Evolutionary conservation across 1,140 invertebrate genomes (phyloP).

Genomic region (Drosophila pectinifera): DNA sequence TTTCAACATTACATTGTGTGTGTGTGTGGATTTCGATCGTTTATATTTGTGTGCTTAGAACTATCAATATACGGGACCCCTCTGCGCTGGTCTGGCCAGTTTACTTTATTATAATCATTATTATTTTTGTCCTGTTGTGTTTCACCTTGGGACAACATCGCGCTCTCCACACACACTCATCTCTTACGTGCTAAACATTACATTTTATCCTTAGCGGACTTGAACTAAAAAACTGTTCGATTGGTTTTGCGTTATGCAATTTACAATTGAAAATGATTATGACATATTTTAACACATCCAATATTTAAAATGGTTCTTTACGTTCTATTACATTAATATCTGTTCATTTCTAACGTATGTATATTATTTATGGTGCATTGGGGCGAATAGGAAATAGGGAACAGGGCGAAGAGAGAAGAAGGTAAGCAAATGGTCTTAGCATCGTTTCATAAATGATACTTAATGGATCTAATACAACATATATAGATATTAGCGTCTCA

Average conservation of each 20-base stretch:
- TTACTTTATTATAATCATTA: slow-evolving; percentile 41
- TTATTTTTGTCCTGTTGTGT: slow-evolving; percentile 61
- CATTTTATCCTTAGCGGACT: slow-evolving; percentile 53
- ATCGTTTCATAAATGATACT: slow-evolving; percentile 58
- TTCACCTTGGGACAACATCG: slow-evolving; percentile 59
- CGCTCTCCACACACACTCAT: slow-evolving; percentile 26
- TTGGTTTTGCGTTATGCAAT: slow-evolving; percentile 61
- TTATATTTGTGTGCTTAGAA: slow-evolving; percentile 52
- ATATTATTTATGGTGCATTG: slow-evolving; percentile 48
- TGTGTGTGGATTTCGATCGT: slow-evolving; percentile 60
- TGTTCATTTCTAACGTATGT: slow-evolving; percentile 66
- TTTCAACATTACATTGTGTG: slow-evolving; percentile 66
- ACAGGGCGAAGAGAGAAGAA: slow-evolving; percentile 20
- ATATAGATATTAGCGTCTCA: slow-evolving; percentile 77
- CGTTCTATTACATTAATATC: slow-evolving; percentile 67
- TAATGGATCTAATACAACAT: slow-evolving; percentile 75
- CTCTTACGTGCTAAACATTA: slow-evolving; percentile 67
- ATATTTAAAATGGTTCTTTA: slow-evolving; percentile 61
- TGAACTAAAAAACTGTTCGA: slow-evolving; percentile 57
- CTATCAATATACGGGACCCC: slow-evolving; percentile 67
- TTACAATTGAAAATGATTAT: slow-evolving; percentile 69
- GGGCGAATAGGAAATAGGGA: slow-evolving; percentile 5
- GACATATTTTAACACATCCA: slow-evolving; percentile 57
- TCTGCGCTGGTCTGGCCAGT: slow-evolving; percentile 33
- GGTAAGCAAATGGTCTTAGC: slow-evolving; percentile 54